Percentiles rank a stretch among this genome's conserved stretches.
Evolutionary conservation across 2,888 invertebrate genomes (phyloP).

Genomic region (Synanthedon formicaeformis): DNA sequence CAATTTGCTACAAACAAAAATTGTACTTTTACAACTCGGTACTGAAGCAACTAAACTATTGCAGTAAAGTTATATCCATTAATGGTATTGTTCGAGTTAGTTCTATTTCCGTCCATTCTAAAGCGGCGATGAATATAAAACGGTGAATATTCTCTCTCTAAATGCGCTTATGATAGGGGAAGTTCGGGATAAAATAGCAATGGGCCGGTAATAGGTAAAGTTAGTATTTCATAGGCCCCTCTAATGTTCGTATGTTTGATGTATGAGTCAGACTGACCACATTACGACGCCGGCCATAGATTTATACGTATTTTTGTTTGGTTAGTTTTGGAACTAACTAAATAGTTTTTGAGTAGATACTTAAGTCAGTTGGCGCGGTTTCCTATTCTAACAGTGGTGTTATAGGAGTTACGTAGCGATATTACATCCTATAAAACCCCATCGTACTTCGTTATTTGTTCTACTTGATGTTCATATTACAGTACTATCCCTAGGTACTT

Average conservation of each 20-base stretch:
- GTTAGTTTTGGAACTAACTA: slow-evolving; percentile 8
- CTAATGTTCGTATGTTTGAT: slow-evolving; percentile 32
- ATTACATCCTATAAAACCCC: background rate
- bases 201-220: slow-evolving; percentile 35
- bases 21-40: slow-evolving; percentile 5
- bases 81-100: background rate
- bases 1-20: slow-evolving; percentile 10
- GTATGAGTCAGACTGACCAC: slow-evolving; percentile 24
- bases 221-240: slow-evolving; percentile 33
- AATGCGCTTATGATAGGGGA: background rate
- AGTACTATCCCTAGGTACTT: too few relatives aligned
- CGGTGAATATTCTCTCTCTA: slow-evolving; percentile 1
- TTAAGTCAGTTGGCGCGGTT: background rate
- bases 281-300: slow-evolving; percentile 14
- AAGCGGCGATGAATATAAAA: slow-evolving; percentile 1
- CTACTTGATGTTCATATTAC: too few relatives aligned
- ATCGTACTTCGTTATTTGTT: too few relatives aligned
- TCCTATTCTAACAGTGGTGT: background rate
- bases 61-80: background rate
- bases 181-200: slow-evolving; percentile 11
- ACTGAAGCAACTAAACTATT: slow-evolving; percentile 1
- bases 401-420: background rate
- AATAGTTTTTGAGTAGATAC: background rate
- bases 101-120: background rate
- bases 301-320: slow-evolving; percentile 20